Percentiles rank a stretch among this genome's conserved stretches.
Evolutionary conservation across 2,888 invertebrate genomes (phyloP).

Genomic region (Phorcus lineatus): DNA sequence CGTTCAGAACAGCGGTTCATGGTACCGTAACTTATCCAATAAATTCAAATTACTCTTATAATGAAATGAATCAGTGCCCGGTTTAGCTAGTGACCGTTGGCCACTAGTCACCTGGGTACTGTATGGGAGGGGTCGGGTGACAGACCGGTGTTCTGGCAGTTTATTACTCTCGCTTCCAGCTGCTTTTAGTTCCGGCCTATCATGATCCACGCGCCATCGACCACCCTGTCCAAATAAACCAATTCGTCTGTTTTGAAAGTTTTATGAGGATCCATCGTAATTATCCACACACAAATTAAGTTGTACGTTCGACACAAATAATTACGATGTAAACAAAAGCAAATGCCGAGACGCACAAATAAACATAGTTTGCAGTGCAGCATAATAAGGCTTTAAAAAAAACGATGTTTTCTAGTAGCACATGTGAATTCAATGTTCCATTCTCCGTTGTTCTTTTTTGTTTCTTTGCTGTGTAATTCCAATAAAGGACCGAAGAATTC

Average conservation of each 20-base stretch:
- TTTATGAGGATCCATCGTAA: background rate
- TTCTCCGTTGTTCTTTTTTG: no score
- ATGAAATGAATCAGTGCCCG: conserved; percentile 7
- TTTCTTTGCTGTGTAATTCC: no score
- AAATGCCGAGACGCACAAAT: background rate
- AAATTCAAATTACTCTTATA: conserved; percentile 3
- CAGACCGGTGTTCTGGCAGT: background rate
- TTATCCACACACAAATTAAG: background rate
- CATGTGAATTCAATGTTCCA: no score
- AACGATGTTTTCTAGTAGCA: no score
- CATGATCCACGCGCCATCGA: background rate
- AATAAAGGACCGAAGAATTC: no score
- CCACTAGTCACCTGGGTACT: conserved; percentile 13
- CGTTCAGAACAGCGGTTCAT: background rate
- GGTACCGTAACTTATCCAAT: conserved; percentile 12
- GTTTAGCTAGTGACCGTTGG: conserved; percentile 7
- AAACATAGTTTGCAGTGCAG: no score
- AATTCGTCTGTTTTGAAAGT: background rate
- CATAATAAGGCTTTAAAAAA: no score
- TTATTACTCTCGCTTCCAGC: conserved; percentile 7
- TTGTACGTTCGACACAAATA: background rate
- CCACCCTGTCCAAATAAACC: conserved; percentile 4
- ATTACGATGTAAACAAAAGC: conserved; percentile 5
- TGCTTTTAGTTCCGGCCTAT: conserved; percentile 6
- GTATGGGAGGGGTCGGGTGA: conserved; percentile 1